Percentiles rank a stretch among this genome's conserved stretches.
Conservation (phyloP, 2,797 vertebrate species). For the Acropternis orthonyx region DNA sequence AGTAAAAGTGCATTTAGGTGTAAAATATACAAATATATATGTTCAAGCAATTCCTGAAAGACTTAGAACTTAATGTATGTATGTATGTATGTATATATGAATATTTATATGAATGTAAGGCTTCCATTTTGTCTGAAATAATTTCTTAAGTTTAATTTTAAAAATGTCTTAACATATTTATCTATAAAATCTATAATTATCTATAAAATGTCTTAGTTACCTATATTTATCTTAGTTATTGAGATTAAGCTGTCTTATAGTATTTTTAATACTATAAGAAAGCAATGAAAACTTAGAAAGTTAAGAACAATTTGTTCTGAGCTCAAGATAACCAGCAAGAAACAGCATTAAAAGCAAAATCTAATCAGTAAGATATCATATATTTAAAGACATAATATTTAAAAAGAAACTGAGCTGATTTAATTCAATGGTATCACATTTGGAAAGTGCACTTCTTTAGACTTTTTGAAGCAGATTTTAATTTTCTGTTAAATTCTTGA, state of each 20-base stretch:
- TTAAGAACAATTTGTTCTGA: background rate
- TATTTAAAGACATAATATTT: background rate
- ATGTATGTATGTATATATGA: no score
- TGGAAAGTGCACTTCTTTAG: background rate
- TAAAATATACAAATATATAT: background rate
- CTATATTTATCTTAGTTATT: background rate
- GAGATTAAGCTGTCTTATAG: background rate
- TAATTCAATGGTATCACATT: background rate
- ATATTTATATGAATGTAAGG: background rate
- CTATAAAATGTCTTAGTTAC: background rate
- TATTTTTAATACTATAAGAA: background rate
- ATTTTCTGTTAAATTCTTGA: background rate
- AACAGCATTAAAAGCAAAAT: background rate
- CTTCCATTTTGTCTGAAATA: background rate
- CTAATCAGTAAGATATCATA: background rate
- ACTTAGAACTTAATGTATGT: background rate
- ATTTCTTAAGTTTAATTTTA: background rate
- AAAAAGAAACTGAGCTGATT: background rate
- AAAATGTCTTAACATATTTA: background rate
- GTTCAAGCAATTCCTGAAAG: background rate
- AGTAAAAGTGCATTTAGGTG: background rate
- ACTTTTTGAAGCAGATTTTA: background rate
- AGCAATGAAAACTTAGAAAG: background rate
- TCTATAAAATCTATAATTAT: background rate
- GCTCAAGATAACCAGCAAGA: background rate